Evolutionary conservation across 2,797 vertebrate species (phyloP), one percentile per base, ranked within the genome.

Genomic region (Acropternis orthonyx): DNA sequence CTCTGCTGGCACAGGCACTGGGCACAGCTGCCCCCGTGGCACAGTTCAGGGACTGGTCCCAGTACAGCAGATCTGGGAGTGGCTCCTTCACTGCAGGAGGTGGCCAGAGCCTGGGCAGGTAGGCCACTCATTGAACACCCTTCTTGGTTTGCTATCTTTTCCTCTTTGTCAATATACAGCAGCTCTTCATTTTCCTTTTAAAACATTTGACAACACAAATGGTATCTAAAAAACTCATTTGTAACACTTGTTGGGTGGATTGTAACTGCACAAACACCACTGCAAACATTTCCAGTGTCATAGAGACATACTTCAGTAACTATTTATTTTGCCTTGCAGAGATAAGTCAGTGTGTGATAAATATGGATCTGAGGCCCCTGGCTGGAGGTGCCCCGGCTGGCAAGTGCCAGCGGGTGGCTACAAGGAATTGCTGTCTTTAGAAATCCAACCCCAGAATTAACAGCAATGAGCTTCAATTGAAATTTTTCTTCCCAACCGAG

Each of bases 401-500:
- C 65, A 39, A 37, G 24, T 0, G 0, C 17, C 44, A 56, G 68
- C 30, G 12, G 1, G 12, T 37, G 34, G 69, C 86, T 52, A 26
- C 27, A 2, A 71, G 58, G 30, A 75, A 54, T 14, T 37, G 39
- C 51, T 58, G 4, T 2, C 72, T 76, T 24, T 12, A 56, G 82
- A 69, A 39, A 30, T 12, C 12, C 55, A 56, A 11, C 58, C 46
- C 44, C 63, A 37, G 67, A 77, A 82, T 89, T 77, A 86, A 52
- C 58, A 52, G 51, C 30, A 85, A 82, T 21, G 72, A 73, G 32
- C 83, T 28, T 36, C 37, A 30, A 12, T 4, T 62, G 65, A 69
- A 87, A 67, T 66, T 9, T 74, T 80, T 75, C 54, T 90, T 65
- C 75, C 56, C 51, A 82, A 36, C 80, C 39, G 78, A 67, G 82